A percentile compares a stretch with the other conserved stretches of the same genome.
phyloP scores from a whole-genome alignment of 2,888 invertebrate species.

The Aethes cnicana region DNA sequence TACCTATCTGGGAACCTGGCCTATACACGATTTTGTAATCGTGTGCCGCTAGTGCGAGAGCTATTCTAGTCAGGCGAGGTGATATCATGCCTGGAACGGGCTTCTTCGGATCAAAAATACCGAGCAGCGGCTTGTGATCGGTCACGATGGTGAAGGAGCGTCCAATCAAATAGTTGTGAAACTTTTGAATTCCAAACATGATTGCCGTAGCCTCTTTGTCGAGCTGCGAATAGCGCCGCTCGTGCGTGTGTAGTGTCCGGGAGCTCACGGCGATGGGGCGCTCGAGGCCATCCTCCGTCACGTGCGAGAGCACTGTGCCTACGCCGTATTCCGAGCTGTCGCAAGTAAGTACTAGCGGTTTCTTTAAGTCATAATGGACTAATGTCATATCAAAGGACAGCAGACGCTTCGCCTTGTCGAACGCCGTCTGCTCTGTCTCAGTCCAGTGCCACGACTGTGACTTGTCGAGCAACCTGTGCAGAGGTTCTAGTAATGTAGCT shows the following conservation, averaged over 20 bases:
- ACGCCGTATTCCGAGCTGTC: slow-evolving; percentile 36
- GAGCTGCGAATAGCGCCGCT: slow-evolving; percentile 31
- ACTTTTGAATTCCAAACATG: slow-evolving; percentile 33
- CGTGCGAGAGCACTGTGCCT: slow-evolving; percentile 30
- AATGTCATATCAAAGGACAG: slow-evolving; percentile 25
- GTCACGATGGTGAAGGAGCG: slow-evolving; percentile 31
- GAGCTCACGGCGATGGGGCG: slow-evolving; percentile 30
- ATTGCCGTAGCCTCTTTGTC: slow-evolving; percentile 35
- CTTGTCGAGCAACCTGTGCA: slow-evolving; percentile 21
- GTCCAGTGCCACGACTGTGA: slow-evolving; percentile 25
- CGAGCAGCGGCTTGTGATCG: slow-evolving; percentile 35
- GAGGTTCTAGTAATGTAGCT: slow-evolving; percentile 27
- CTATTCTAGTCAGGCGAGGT: slow-evolving; percentile 13
- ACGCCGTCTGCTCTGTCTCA: slow-evolving; percentile 30
- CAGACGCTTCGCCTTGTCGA: slow-evolving; percentile 22
- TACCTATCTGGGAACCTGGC: background rate
- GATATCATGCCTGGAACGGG: slow-evolving; percentile 34
- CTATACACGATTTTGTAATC: background rate
- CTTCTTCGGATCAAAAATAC: slow-evolving; percentile 32
- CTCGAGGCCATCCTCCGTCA: slow-evolving; percentile 29
- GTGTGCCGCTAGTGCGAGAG: background rate
- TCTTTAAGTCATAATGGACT: slow-evolving; percentile 33
- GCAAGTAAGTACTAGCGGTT: slow-evolving; percentile 32
- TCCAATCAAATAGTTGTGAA: slow-evolving; percentile 32
- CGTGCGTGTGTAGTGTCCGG: slow-evolving; percentile 31